Conservation (phyloP, 2,113 vertebrate genomes). For the Oophaga pumilio region DNA sequence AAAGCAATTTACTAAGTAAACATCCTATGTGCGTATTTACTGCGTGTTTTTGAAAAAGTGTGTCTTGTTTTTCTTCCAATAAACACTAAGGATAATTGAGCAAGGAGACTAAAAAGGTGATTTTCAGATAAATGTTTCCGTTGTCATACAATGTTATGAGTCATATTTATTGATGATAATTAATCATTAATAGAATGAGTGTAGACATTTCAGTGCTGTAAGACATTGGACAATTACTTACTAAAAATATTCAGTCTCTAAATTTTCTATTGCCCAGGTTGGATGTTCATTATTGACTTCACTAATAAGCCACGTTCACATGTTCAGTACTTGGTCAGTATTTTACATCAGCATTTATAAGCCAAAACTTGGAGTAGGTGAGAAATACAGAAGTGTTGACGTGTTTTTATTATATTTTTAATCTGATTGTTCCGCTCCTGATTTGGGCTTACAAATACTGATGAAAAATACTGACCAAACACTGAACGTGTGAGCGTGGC, state of each 20-base stretch:
- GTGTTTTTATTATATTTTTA: no score
- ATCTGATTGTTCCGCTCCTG: no score
- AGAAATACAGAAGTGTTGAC: no score
- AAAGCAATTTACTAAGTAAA: constrained; percentile 49
- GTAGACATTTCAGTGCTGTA: background rate
- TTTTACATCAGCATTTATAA: no score
- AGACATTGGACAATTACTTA: background rate
- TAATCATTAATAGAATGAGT: background rate
- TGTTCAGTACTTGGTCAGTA: no score
- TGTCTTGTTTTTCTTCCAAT: constrained; percentile 9
- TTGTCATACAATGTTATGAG: background rate
- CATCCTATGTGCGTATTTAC: constrained; percentile 46
- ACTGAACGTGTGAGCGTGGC: no score
- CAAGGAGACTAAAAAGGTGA: background rate
- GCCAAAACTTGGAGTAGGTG: no score
- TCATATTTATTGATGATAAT: constrained; percentile 3
- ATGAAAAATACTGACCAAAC: no score
- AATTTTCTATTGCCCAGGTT: background rate
- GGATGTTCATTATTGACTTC: background rate
- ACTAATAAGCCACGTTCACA: background rate
- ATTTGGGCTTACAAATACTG: no score
- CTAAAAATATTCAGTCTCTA: background rate
- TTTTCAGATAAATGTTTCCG: background rate
- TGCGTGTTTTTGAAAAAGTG: background rate
- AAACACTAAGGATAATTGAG: constrained; percentile 16